Evolutionary conservation across 2,797 vertebrate species (phyloP), one percentile per base, ranked within the genome.

Genomic region (Cossypha caffra): DNA sequence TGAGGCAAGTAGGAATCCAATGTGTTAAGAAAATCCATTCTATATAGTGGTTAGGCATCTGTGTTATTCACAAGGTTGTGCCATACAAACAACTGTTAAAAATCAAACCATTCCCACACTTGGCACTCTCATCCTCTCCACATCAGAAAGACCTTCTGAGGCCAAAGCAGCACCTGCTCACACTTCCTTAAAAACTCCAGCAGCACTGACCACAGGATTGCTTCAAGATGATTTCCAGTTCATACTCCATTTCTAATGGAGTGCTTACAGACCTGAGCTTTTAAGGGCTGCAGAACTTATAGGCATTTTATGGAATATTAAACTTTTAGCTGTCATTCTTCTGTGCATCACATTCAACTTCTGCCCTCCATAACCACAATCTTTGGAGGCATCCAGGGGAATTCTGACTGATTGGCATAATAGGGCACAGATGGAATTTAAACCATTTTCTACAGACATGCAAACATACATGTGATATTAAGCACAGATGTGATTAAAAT

Each of bases 251-350:
- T 79, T 82, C 67, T 77, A 67, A 86, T 33, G 28, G 31, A 80
- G 26, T 55, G 15, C 67, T 82, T 59, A 58, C 1, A 91, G 92
- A 71, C 23, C 55, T 25, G 25, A n/a, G 58, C 63, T 95, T 79
- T 89, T 45, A 82, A 57, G 51, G 37, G 35, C 13, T 63, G 24
- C 48, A 91, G 68, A 43, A 59, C 52, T 74, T 85, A 67, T 38
- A 85, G 55, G 25, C 40, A 21, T 87, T 89, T 89, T 48, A 82
- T 59, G 26, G 62, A 87, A 80, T 74, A 82, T 51, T 75, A 47
- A 95, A 62, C n/a, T 80, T 90, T 45, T n/a, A 55, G 62, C 47
- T 90, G 29, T 42, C 1, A 0, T 43, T 77, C 17, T 94, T 57
- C 42, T 31, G 5, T 15, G 19, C 17, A 43, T 58, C 23, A 48